Base-by-base conservation (phyloP, 2,113 vertebrate genomes). In the Tursiops truncatus region DNA sequence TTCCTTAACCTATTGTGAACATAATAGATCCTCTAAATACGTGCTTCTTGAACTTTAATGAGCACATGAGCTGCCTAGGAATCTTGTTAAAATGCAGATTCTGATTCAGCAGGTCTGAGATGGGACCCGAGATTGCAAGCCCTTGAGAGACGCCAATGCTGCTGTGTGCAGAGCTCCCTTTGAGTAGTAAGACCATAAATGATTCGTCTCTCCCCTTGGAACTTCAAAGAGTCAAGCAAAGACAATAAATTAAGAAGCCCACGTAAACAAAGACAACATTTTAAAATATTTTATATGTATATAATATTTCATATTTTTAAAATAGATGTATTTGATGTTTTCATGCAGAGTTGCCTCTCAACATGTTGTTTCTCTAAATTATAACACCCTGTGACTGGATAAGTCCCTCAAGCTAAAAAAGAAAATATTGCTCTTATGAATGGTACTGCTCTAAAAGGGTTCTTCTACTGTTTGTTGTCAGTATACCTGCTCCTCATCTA, bases 181-280 rank as follows among this genome's bases (percentile, higher is more conserved):
- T 89, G 62, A 80, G 60, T 20, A 88, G 12, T 38, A 95, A 96
- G 50, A 83, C 58, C 20, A 63, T 81, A 67, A 91, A 77, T 28
- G 63, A 38, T 28, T 81, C 47, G 38, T 74, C 56, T 63, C 47
- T 67, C 31, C 60, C 26, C 41, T 70, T 95, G 60, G 21, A 85
- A 97, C 38, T 77, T 96, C 71, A 77, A 80, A 56, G 58, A 67
- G 3, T 83, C 50, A 94, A 67, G 15, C 44, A 88, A 96, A 96
- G 80, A 68, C 38, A 92, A 84, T 65, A 97, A 74, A 67, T 53
- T 50, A 53, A 92, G 38, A 79, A 79, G 38, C 28, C 21, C n/a
- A 89, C 20, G 65, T 50, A 94, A 83, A 68, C 7, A 95, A 80
- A 76, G 41, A 47, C 21, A 68, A 67, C 23, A 80, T 89, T 96